These are phyloP conservation scores for Nemurella pictetii DNA, from an alignment of 2,888 invertebrate genomes.

Conservation along the genomic window DNA sequence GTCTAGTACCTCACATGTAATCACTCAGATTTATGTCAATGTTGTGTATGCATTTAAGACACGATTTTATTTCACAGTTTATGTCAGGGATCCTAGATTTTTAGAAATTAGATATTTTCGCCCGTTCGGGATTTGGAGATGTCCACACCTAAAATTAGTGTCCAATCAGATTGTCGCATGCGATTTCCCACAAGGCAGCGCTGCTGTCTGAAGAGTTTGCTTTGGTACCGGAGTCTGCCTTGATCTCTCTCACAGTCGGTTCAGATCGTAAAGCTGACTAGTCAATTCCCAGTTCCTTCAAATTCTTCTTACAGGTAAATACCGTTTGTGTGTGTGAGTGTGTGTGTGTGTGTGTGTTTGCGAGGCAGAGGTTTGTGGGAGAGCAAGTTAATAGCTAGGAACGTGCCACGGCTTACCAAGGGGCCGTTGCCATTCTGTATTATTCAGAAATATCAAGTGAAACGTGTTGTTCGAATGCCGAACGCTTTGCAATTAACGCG, in stretches of 20 bases:
- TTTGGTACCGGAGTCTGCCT: neutral
- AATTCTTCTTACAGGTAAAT: conserved; percentile 40
- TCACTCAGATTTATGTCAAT: too few species aligned
- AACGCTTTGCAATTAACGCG: too few species aligned
- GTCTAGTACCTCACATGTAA: too few species aligned
- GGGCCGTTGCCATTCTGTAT: too few species aligned
- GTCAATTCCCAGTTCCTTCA: conserved; percentile 50
- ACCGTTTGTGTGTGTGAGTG: too few species aligned
- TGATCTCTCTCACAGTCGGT: conserved; percentile 60
- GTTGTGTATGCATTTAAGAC: neutral
- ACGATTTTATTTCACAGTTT: neutral
- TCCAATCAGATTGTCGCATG: neutral
- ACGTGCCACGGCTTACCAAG: too few species aligned
- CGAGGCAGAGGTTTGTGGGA: neutral
- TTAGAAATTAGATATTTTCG: conserved; percentile 21
- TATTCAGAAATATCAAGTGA: too few species aligned
- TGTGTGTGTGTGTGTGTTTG: too few species aligned
- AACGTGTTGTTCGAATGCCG: too few species aligned
- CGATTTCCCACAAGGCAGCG: neutral
- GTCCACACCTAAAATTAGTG: conserved; percentile 12
- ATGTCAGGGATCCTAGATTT: neutral
- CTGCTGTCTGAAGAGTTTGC: neutral
- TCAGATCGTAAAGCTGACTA: conserved; percentile 59
- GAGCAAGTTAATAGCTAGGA: too few species aligned
- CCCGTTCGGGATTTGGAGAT: conserved; percentile 13